Evolutionary conservation across 2,113 vertebrate species (phyloP).

Genomic region (Mormyrus lacerda): DNA sequence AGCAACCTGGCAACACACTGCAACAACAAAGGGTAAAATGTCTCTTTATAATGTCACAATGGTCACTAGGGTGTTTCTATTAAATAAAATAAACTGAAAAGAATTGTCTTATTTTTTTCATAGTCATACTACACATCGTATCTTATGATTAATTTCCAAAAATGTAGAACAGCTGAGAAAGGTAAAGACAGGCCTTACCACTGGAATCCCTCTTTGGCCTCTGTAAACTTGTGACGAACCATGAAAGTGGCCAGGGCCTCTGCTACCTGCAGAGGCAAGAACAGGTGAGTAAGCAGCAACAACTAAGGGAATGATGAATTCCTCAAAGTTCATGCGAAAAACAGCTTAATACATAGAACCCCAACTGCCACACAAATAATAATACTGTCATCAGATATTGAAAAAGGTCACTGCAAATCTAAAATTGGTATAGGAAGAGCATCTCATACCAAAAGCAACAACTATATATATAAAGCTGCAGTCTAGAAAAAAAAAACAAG

Average conservation of each 20-base stretch:
- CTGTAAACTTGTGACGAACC: slow-evolving; percentile 93
- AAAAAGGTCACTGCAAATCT: not conserved
- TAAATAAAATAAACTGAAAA: not conserved
- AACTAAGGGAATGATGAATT: not conserved
- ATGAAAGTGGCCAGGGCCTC: slow-evolving; percentile 92
- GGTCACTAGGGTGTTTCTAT: not conserved
- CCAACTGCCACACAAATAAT: not conserved
- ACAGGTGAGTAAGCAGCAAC: not conserved
- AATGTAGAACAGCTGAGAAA: not conserved
- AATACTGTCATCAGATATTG: not conserved
- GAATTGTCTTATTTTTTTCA: not conserved
- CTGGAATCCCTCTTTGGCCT: slow-evolving; percentile 86
- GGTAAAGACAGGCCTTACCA: slow-evolving; percentile 65
- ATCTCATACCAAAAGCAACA: not conserved
- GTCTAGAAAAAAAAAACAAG: not conserved
- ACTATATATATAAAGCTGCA: not conserved
- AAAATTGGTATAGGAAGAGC: not conserved
- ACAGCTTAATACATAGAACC: not conserved
- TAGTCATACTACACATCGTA: not conserved
- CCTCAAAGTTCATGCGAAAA: not conserved
- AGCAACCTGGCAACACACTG: slow-evolving; percentile 24
- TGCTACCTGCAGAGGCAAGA: slow-evolving; percentile 67
- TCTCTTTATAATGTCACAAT: not conserved
- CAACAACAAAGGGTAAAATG: slow-evolving; percentile 20
- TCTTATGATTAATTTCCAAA: not conserved